phyloP scores from a whole-genome alignment of 2,797 vertebrate genomes.

The Delichon dasypus region DNA sequence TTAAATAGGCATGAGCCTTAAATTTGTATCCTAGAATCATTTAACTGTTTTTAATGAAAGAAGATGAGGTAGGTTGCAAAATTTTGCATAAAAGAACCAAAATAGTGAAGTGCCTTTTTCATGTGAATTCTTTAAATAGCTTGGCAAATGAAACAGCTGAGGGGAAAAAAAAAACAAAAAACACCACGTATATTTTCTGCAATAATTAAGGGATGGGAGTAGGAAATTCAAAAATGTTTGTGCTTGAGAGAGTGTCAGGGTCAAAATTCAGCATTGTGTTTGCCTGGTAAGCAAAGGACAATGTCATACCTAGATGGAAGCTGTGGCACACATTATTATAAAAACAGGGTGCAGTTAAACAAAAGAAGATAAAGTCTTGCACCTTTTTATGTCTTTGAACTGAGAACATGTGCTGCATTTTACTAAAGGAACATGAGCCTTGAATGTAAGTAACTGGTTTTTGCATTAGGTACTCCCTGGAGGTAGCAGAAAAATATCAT shows the following conservation, averaged over 20 bases:
- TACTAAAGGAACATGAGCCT: constrained; percentile 88
- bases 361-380: constrained; percentile 81
- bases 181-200: background rate
- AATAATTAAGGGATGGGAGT: constrained; percentile 42
- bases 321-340: background rate
- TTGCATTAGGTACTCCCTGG: constrained; percentile 94
- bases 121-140: constrained; percentile 43
- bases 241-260: constrained; percentile 4
- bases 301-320: constrained; percentile 43
- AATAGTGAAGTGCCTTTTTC: constrained; percentile 45
- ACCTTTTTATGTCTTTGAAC: constrained; percentile 78
- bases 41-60: constrained; percentile 67
- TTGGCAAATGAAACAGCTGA: constrained; percentile 43
- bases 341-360: constrained; percentile 69
- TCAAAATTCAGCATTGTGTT: background rate
- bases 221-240: constrained; percentile 28
- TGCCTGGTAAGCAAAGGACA: constrained; percentile 29
- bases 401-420: constrained; percentile 85
- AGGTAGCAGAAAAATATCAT: constrained; percentile 91
- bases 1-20: constrained; percentile 66
- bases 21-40: constrained; percentile 55
- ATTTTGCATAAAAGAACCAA: constrained; percentile 53
- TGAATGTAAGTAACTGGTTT: constrained; percentile 94
- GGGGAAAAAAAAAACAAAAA: background rate
- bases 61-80: constrained; percentile 51